Evolutionary conservation across 1,140 invertebrate species (phyloP).

Genomic region (Helicoverpa zea): DNA sequence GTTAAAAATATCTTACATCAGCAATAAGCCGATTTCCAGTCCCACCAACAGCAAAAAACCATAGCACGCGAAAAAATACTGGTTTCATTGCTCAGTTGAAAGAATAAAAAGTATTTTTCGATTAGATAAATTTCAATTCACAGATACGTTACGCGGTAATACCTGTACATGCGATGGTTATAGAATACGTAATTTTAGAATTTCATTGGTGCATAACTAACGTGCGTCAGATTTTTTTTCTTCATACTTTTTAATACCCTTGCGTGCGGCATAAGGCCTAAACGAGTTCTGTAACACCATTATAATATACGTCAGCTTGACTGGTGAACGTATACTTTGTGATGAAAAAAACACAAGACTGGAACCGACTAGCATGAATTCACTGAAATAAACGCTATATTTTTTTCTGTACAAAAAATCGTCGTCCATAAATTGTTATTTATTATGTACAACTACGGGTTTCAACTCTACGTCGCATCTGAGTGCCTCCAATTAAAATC

Average conservation of each 20-base stretch:
- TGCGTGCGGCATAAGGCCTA: conserved; percentile 31
- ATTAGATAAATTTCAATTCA: conserved; percentile 18
- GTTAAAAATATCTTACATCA: conserved; percentile 34
- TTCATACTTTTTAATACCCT: conserved; percentile 28
- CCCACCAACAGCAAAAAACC: conserved; percentile 11
- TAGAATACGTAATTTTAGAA: conserved; percentile 40
- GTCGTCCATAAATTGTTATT: conserved; percentile 3
- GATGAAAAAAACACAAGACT: conserved; percentile 2
- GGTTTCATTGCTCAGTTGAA: conserved; percentile 8
- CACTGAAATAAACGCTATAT: not conserved
- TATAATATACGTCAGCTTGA: conserved; percentile 26
- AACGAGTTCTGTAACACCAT: conserved; percentile 42
- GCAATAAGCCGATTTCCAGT: conserved; percentile 25
- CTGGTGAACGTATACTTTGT: conserved; percentile 6
- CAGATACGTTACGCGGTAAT: conserved; percentile 27
- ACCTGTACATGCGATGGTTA: conserved; percentile 19
- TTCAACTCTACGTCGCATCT: conserved; percentile 30
- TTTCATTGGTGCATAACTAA: conserved; percentile 46
- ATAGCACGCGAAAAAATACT: conserved; percentile 20
- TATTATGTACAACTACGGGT: conserved; percentile 6
- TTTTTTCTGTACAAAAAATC: conserved; percentile 10
- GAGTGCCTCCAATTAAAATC: conserved; percentile 42
- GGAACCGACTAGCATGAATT: conserved; percentile 23
- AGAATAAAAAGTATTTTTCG: conserved; percentile 37
- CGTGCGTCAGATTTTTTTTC: conserved; percentile 33